phyloP scores from a whole-genome alignment of 2,888 invertebrate species.

The Rhamphomyia laevipes region DNA sequence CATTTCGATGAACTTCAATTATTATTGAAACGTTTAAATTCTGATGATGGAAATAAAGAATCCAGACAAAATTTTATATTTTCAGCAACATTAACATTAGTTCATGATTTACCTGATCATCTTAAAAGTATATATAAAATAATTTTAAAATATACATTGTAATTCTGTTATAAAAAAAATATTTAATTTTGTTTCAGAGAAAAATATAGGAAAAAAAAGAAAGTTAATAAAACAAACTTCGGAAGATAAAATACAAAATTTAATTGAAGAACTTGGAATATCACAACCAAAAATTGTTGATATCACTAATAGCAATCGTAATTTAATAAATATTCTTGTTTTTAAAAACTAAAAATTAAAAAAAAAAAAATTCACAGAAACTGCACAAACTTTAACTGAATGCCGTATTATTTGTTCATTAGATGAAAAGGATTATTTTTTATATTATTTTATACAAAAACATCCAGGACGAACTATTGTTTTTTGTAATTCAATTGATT shows the following conservation, averaged over 20 bases:
- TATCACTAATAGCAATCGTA: slow-evolving; percentile 64
- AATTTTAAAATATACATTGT: neutral
- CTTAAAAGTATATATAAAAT: slow-evolving; percentile 42
- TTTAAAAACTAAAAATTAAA: neutral
- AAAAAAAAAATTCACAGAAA: slow-evolving; percentile 42
- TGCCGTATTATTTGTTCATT: slow-evolving; percentile 65
- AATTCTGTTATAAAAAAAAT: neutral
- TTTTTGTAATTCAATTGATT: slow-evolving; percentile 89
- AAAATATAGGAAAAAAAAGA: slow-evolving; percentile 27
- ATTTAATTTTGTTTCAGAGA: slow-evolving; percentile 19
- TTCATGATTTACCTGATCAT: slow-evolving; percentile 72
- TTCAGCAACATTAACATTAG: slow-evolving; percentile 90
- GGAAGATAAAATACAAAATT: slow-evolving; percentile 60
- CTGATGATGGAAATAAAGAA: slow-evolving; percentile 45
- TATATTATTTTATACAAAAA: slow-evolving; percentile 77
- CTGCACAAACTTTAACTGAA: slow-evolving; percentile 74
- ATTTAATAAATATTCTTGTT: slow-evolving; percentile 11
- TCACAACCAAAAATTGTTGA: slow-evolving; percentile 88
- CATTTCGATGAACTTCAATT: slow-evolving; percentile 87
- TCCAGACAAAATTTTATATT: slow-evolving; percentile 88
- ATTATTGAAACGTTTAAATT: slow-evolving; percentile 68
- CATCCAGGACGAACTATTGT: slow-evolving; percentile 87
- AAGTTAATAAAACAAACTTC: slow-evolving; percentile 54
- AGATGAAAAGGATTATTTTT: slow-evolving; percentile 79
- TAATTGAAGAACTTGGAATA: slow-evolving; percentile 73